Conservation (phyloP, 2,888 invertebrate genomes). For the Drosophila mercatorum region DNA sequence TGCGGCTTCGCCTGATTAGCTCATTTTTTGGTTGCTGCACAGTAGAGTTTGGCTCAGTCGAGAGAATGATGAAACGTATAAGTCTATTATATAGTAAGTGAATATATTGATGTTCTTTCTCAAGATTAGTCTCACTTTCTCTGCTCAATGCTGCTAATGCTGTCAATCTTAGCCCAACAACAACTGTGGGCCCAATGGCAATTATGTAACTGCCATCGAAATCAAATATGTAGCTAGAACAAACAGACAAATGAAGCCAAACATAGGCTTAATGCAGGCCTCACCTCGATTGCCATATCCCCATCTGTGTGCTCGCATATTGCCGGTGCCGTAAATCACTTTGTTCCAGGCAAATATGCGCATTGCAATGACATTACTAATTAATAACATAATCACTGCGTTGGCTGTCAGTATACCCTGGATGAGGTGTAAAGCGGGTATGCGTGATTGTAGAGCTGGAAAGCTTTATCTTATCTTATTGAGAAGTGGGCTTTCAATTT, state of each 20-base stretch:
- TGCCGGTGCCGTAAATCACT: slow-evolving; percentile 69
- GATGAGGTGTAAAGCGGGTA: neutral
- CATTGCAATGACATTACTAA: slow-evolving; percentile 74
- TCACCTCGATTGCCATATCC: neutral
- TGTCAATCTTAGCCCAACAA: slow-evolving; percentile 9
- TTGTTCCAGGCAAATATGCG: slow-evolving; percentile 70
- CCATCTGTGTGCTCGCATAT: slow-evolving; percentile 17
- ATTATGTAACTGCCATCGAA: slow-evolving; percentile 60
- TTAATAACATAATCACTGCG: slow-evolving; percentile 77
- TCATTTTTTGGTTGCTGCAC: neutral
- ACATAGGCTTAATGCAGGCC: slow-evolving; percentile 31
- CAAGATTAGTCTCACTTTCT: neutral
- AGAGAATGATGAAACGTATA: neutral
- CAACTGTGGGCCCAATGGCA: slow-evolving; percentile 33
- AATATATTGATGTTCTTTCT: neutral
- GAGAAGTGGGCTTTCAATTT: neutral
- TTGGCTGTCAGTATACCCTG: slow-evolving; percentile 57
- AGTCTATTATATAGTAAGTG: neutral
- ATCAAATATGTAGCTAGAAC: slow-evolving; percentile 63
- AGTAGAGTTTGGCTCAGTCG: neutral
- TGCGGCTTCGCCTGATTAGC: slow-evolving; percentile 36
- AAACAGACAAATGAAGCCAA: slow-evolving; percentile 52
- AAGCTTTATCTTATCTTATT: no score
- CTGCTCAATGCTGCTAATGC: neutral
- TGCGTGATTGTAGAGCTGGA: neutral